phyloP scores from a whole-genome alignment of 1,140 invertebrate genomes.

The Chymomyza costata region DNA sequence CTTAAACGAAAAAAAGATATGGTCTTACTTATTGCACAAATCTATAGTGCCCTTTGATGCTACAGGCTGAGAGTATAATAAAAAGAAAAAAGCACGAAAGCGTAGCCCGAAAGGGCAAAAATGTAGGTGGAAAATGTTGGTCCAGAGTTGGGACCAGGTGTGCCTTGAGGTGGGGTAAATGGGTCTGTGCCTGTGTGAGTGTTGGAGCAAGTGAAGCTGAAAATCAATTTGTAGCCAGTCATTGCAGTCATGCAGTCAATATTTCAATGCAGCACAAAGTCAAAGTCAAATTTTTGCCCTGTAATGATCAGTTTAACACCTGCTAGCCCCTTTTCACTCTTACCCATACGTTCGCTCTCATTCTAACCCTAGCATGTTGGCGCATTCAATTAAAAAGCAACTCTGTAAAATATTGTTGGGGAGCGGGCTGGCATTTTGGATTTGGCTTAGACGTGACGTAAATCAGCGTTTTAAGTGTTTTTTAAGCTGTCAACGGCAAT shows the following conservation, averaged over 20 bases:
- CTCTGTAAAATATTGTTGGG: too few relatives aligned
- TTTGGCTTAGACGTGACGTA: constrained; percentile 61
- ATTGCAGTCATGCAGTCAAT: constrained; percentile 45
- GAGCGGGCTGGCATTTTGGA: background rate
- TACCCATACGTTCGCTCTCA: constrained; percentile 3
- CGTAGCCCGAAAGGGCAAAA: background rate
- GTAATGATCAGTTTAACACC: constrained; percentile 63
- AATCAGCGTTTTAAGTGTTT: constrained; percentile 67
- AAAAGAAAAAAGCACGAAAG: constrained; percentile 4
- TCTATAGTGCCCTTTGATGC: too few relatives aligned
- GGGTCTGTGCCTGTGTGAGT: constrained; percentile 18
- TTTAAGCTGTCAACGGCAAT: constrained; percentile 60
- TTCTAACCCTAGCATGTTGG: too few relatives aligned
- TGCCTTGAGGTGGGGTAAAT: constrained; percentile 20
- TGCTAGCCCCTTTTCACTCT: too few relatives aligned
- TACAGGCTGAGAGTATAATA: too few relatives aligned
- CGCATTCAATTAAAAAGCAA: constrained; percentile 38
- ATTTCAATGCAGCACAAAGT: constrained; percentile 45
- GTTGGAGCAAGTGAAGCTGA: constrained; percentile 5
- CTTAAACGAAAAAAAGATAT: too few relatives aligned
- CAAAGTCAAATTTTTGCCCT: constrained; percentile 34
- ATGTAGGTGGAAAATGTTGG: background rate
- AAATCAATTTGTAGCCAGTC: constrained; percentile 59
- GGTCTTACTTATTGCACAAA: too few relatives aligned
- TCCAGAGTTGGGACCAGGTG: too few relatives aligned